These are phyloP conservation scores for Brachyhypopomus gauderio DNA, from an alignment of 2,113 vertebrate species.

Conservation along the genomic window DNA sequence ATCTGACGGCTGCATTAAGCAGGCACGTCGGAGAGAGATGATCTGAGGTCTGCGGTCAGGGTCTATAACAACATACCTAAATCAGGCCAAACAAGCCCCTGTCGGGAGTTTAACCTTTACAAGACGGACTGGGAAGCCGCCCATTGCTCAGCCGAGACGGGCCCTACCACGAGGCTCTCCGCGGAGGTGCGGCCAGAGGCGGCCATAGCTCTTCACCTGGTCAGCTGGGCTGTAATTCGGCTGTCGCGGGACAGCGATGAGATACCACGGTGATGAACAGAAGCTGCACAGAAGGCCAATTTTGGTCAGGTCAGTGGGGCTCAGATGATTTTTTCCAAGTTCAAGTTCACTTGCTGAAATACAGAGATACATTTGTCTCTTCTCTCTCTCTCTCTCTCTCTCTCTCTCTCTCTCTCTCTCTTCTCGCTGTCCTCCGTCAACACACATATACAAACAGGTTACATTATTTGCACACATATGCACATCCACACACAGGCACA, in stretches of 20 bases:
- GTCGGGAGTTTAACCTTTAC: conserved; percentile 42
- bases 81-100: conserved; percentile 44
- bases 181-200: conserved; percentile 8
- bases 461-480: too few relatives aligned
- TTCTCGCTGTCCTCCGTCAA: too few relatives aligned
- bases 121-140: conserved; percentile 10
- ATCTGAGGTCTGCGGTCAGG: conserved; percentile 21
- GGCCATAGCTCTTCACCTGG: conserved; percentile 24
- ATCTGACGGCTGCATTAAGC: not conserved
- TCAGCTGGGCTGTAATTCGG: conserved; percentile 67
- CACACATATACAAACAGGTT: too few relatives aligned
- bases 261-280: conserved; percentile 78
- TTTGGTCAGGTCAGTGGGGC: conserved; percentile 56
- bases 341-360: too few relatives aligned
- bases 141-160: conserved; percentile 17
- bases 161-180: not conserved
- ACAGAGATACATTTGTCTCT: too few relatives aligned
- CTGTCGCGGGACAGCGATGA: conserved; percentile 80
- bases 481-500: too few relatives aligned
- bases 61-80: conserved; percentile 35
- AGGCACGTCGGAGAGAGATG: conserved; percentile 50
- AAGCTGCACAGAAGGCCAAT: conserved; percentile 77
- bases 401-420: too few relatives aligned
- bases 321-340: not conserved
- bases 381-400: too few relatives aligned